These are phyloP conservation scores for Herpetotheres cachinnans DNA, from an alignment of 2,113 vertebrate species.

Conservation along the genomic window DNA sequence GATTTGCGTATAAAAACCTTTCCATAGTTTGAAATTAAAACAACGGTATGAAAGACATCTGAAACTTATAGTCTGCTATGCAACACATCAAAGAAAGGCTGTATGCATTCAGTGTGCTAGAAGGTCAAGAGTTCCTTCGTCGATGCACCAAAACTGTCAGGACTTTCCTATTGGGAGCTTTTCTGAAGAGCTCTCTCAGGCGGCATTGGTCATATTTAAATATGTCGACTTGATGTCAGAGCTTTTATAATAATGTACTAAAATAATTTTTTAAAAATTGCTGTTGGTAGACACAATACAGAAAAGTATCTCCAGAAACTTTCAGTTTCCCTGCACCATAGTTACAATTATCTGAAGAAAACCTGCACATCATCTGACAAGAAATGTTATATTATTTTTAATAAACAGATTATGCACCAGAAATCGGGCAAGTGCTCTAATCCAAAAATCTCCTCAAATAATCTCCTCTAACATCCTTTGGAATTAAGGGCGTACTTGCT, in stretches of 20 bases:
- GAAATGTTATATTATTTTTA: neutral
- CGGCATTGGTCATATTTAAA: neutral
- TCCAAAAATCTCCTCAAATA: neutral
- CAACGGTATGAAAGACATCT: neutral
- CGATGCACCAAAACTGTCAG: neutral
- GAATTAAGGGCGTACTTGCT: neutral
- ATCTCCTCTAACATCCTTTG: neutral
- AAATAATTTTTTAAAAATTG: neutral
- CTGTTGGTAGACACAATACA: neutral
- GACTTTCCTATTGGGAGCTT: neutral
- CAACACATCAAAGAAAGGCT: neutral
- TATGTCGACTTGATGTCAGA: neutral
- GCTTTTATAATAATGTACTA: neutral
- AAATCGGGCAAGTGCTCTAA: neutral
- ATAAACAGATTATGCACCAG: neutral
- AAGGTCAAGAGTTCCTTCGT: neutral
- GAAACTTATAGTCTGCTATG: neutral
- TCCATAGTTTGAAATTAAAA: constrained; percentile 8
- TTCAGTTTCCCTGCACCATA: neutral
- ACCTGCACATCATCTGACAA: neutral
- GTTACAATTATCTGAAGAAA: neutral
- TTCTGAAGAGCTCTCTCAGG: neutral
- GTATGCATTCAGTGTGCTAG: too few relatives aligned
- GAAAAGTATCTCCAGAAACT: neutral
- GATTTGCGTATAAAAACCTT: neutral